These are phyloP conservation scores for Ectropis grisescens DNA, from an alignment of 1,140 invertebrate genomes.

Conservation along the genomic window DNA sequence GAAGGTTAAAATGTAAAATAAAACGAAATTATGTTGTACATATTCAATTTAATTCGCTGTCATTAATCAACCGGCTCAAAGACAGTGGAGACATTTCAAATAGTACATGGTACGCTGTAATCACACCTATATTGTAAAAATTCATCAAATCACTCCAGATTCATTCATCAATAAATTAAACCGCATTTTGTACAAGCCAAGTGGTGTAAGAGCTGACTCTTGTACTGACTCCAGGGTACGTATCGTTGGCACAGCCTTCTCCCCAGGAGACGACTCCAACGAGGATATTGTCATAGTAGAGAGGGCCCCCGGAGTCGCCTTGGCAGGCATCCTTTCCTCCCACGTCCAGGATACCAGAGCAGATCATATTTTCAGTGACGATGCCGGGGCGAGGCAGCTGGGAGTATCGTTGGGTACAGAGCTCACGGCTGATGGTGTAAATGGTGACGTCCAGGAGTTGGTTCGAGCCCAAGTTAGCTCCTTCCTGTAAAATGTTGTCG, in stretches of 20 bases:
- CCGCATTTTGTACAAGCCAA: conserved; percentile 49
- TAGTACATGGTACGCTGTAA: no score
- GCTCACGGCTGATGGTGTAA: conserved; percentile 18
- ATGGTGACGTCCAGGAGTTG: conserved; percentile 30
- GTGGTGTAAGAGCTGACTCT: conserved; percentile 45
- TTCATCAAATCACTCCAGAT: no score
- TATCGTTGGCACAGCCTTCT: conserved; percentile 61
- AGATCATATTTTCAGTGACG: conserved; percentile 30
- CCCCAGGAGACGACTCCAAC: conserved; percentile 72
- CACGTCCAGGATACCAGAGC: conserved; percentile 20
- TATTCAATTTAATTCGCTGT: no score
- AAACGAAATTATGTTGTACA: no score
- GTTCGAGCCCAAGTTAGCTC: conserved; percentile 37
- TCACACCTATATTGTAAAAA: no score
- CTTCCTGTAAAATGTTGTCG: conserved; percentile 3
- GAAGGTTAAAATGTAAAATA: no score
- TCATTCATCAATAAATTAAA: neutral
- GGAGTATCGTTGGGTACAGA: conserved; percentile 16
- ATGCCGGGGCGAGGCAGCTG: neutral
- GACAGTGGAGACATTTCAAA: no score
- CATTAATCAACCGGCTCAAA: no score
- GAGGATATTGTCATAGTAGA: conserved; percentile 42
- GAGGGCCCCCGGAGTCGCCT: conserved; percentile 78
- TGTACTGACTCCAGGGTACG: conserved; percentile 72
- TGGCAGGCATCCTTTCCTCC: conserved; percentile 70